These are phyloP conservation scores for Oreochromis aureus DNA, from an alignment of 2,113 vertebrate species.

Conservation along the genomic window DNA sequence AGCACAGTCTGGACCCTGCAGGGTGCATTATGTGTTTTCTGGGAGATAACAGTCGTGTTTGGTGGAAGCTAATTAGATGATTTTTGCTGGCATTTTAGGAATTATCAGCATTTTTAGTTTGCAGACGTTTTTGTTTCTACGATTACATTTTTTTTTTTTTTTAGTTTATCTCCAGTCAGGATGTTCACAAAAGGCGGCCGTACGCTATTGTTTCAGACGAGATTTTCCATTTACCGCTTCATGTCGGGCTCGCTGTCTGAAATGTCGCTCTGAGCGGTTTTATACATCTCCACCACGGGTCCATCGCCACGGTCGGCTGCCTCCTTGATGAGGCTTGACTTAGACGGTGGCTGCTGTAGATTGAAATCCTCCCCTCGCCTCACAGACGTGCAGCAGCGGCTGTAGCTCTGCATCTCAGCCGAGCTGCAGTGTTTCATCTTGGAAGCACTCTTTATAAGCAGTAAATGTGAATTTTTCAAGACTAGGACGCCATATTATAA, in stretches of 20 bases:
- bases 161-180: background rate
- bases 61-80: background rate
- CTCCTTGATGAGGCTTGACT: slow-evolving; percentile 8
- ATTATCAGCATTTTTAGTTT: background rate
- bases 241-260: background rate
- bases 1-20: background rate
- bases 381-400: background rate
- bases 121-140: background rate
- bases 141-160: background rate
- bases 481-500: background rate
- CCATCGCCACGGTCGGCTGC: background rate
- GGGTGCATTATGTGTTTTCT: background rate
- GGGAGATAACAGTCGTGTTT: background rate
- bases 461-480: background rate
- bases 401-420: background rate
- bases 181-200: rapidly evolving
- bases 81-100: background rate
- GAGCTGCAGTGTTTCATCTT: background rate
- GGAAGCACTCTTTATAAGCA: background rate
- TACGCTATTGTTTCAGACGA: background rate
- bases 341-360: background rate
- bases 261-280: background rate
- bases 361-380: background rate
- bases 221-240: background rate
- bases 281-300: background rate